Conservation (phyloP, 2,797 vertebrate genomes). For the Otolemur crassicaudatus region DNA sequence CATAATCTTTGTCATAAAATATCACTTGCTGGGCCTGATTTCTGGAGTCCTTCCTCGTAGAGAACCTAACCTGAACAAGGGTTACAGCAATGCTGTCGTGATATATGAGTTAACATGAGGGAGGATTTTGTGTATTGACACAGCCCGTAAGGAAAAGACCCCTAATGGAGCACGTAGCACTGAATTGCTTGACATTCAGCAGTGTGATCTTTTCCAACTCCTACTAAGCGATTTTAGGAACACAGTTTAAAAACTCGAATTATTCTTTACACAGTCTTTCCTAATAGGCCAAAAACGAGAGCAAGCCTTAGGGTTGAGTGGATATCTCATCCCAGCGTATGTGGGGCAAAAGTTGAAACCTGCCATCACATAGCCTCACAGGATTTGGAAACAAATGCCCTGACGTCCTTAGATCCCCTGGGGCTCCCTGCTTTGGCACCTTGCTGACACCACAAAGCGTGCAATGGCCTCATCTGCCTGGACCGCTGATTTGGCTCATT, state of each 20-base stretch:
- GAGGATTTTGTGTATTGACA: not conserved
- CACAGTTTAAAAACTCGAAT: slow-evolving; percentile 1
- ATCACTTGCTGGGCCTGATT: slow-evolving; percentile 44
- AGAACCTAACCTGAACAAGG: not conserved
- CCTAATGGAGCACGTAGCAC: not conserved
- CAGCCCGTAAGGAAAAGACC: slow-evolving; percentile 21
- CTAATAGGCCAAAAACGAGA: not conserved
- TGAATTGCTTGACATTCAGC: slow-evolving; percentile 26
- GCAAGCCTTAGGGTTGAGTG: not conserved
- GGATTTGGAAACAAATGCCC: not conserved
- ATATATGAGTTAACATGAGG: slow-evolving; percentile 39
- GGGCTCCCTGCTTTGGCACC: not conserved
- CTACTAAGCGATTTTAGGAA: slow-evolving; percentile 37
- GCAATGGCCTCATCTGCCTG: not conserved
- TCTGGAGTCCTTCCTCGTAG: slow-evolving; percentile 38
- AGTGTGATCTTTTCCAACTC: slow-evolving; percentile 50
- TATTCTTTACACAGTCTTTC: slow-evolving; percentile 18
- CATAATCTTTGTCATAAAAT: slow-evolving; percentile 63
- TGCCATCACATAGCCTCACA: not conserved
- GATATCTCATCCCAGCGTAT: not conserved
- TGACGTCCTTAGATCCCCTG: not conserved
- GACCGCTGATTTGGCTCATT: not conserved
- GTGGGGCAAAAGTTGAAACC: not conserved
- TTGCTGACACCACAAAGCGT: slow-evolving; percentile 18
- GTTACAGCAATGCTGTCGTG: slow-evolving; percentile 2